Base-by-base conservation (phyloP, 2,113 vertebrate species). In the Typhlomys cinereus region DNA sequence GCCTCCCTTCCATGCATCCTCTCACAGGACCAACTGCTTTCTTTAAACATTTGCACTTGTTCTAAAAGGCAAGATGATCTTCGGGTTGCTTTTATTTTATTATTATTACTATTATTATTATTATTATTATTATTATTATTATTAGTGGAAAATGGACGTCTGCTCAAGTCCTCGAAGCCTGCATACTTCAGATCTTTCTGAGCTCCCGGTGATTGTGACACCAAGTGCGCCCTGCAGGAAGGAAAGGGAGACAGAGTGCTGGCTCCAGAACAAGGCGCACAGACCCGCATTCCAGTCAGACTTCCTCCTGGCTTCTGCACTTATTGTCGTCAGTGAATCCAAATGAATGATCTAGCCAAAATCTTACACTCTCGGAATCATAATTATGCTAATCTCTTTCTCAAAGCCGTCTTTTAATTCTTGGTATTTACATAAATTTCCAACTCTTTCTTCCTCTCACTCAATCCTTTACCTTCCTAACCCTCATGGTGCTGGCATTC, bases 361-460 rank as follows among this genome's bases (percentile, higher is more conserved):
- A 89, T 93, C 89, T 59, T 87, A 92, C 31, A 81, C 64, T 93
- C 83, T 97, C 44, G 13, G 87, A 95, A 95, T 95, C 89, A 94
- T 93, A 96, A 97, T 96, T 97, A 96, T 96, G 95, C 85, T 97
- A 84, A 96, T 96, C 89, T 89, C 80, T 94, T 93, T 96, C 91
- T 93, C 91, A 96, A 93, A 96, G 84, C 87, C 52, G 41, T 84
- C 91, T 88, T 96, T 96, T 94, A 64, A 97, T 84, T 94, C 89
- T 91, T 41, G 64, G 81, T 93, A 96, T 96, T 96, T 94, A 96
- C 95, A 97, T 95, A 96, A 95, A 96, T 96, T 94, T 95, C 95
- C 96, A 82, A 78, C 81, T 93, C 52, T 52, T 80, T 25, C 21
- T 34, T 20, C 57, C 87, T 21, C 29, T 5, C 74, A 64, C 20